Conservation (phyloP, 2,113 vertebrate species). For the Malurus cyaneus region DNA sequence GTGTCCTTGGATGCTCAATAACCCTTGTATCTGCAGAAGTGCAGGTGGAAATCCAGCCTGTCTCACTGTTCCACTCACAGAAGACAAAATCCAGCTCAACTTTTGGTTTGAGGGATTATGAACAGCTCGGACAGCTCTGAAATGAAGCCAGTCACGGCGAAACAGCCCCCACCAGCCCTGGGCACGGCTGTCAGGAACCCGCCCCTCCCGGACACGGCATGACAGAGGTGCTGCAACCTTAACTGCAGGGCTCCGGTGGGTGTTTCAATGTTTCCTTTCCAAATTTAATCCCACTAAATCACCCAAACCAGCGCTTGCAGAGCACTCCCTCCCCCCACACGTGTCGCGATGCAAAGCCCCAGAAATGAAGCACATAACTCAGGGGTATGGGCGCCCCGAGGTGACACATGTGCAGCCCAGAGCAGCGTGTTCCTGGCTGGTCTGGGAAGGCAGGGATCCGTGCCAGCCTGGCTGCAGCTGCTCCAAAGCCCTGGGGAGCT, state of each 20-base stretch:
- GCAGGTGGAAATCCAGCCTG: neutral
- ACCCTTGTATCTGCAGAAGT: neutral
- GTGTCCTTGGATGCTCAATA: neutral
- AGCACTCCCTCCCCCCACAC: neutral
- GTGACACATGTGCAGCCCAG: neutral
- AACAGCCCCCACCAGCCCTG: neutral
- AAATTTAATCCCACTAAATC: neutral
- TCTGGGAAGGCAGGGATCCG: neutral
- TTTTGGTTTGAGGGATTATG: neutral
- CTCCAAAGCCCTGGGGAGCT: neutral
- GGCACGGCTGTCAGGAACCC: neutral
- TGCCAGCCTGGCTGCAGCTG: neutral
- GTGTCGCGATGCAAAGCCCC: neutral
- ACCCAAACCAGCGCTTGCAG: neutral
- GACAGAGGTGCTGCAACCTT: neutral
- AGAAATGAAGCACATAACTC: neutral
- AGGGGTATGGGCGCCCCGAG: neutral
- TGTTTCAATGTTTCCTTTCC: neutral
- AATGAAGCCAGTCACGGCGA: fast-evolving
- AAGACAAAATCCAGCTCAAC: neutral
- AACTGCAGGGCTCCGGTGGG: neutral
- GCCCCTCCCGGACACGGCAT: neutral
- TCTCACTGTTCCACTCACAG: neutral
- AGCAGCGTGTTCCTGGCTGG: neutral
- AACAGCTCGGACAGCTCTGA: neutral